phyloP scores from a whole-genome alignment of 2,888 invertebrate genomes.

The Molorchus minor region DNA sequence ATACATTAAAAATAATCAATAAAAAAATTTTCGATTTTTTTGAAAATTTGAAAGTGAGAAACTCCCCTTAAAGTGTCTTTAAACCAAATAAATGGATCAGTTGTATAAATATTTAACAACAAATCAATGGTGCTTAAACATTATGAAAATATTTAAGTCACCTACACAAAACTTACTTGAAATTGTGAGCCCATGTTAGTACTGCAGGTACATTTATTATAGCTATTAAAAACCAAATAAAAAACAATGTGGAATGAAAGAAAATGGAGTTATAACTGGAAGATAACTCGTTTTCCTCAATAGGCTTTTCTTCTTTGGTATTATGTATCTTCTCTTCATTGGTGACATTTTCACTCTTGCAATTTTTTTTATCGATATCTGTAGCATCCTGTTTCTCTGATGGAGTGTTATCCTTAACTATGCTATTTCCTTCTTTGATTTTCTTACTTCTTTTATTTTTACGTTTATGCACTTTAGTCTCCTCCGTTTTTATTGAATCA shows the following conservation, averaged over 20 bases:
- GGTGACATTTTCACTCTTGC: not conserved
- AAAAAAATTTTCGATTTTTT: too few relatives aligned
- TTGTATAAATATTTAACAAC: too few relatives aligned
- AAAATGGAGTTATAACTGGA: conserved; percentile 62
- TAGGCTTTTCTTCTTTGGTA: not conserved
- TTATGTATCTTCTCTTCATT: conserved; percentile 20
- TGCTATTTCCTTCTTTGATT: not conserved
- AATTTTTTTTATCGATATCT: conserved; percentile 7
- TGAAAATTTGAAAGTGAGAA: too few relatives aligned
- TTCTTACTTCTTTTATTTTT: conserved; percentile 11
- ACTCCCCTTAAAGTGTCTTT: too few relatives aligned
- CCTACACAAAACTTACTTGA: conserved; percentile 76
- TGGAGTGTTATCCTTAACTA: not conserved
- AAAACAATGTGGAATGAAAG: conserved; percentile 78
- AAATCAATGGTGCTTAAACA: too few relatives aligned
- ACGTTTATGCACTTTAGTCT: conserved; percentile 7
- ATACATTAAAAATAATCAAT: too few relatives aligned
- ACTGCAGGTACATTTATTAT: conserved; percentile 77
- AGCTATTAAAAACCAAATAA: conserved; percentile 73
- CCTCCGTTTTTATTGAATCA: not conserved
- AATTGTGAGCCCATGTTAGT: conserved; percentile 83
- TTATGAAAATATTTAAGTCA: too few relatives aligned
- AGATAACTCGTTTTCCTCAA: conserved; percentile 22
- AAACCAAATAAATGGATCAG: too few relatives aligned
- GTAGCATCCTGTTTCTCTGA: conserved; percentile 22